Evolutionary conservation across 2,888 invertebrate species (phyloP).

Genomic region (Psylliodes chrysocephalus): DNA sequence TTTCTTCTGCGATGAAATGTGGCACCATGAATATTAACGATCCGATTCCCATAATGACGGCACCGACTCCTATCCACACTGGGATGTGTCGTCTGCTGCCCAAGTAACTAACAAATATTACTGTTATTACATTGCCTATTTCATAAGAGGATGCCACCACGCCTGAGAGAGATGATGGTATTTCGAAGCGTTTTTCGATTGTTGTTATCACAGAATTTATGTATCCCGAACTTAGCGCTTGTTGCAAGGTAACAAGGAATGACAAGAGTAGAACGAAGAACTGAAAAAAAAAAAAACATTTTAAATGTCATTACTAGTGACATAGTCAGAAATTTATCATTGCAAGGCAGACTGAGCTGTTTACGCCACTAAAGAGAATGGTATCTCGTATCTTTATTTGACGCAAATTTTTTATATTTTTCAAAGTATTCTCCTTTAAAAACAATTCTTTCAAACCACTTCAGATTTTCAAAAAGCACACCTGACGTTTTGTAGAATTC

Average conservation of each 20-base stretch:
- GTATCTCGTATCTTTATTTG: too few species aligned
- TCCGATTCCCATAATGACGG: slow-evolving; percentile 93
- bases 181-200: slow-evolving; percentile 94
- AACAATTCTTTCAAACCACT: too few species aligned
- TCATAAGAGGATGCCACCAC: slow-evolving; percentile 95
- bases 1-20: slow-evolving; percentile 87
- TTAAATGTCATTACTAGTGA: too few species aligned
- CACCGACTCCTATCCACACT: slow-evolving; percentile 90
- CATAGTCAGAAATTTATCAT: too few species aligned
- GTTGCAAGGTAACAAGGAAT: slow-evolving; percentile 89
- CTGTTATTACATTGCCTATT: slow-evolving; percentile 94
- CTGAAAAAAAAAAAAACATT: slow-evolving; percentile 64
- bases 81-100: slow-evolving; percentile 78
- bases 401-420: too few species aligned
- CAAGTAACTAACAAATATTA: slow-evolving; percentile 94
- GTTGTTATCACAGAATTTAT: slow-evolving; percentile 97
- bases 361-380: too few species aligned
- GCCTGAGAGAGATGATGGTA: slow-evolving; percentile 92
- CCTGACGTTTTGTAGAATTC: too few species aligned
- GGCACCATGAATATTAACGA: slow-evolving; percentile 93
- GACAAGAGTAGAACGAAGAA: slow-evolving; percentile 90
- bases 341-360: too few species aligned
- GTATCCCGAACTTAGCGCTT: slow-evolving; percentile 90
- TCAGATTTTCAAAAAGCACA: too few species aligned
- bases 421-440: too few species aligned